Evolutionary conservation across 1,140 invertebrate genomes (phyloP).

Genomic region (Plectus sambesii): DNA sequence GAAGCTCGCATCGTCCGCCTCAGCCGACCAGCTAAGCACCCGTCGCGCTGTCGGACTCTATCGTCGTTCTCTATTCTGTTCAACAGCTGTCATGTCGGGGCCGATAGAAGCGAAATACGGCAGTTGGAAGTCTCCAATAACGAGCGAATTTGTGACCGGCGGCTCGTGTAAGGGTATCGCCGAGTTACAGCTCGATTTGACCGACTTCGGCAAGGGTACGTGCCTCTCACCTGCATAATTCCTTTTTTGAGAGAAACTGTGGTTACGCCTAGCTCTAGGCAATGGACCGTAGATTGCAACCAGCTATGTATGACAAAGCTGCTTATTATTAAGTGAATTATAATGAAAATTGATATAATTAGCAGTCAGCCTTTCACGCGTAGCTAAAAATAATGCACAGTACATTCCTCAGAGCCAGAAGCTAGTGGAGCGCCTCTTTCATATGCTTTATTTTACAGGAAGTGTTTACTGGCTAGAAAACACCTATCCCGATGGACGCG

Average conservation of each 20-base stretch:
- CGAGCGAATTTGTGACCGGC: conserved; percentile 40
- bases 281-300: too few relatives aligned
- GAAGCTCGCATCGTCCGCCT: too few relatives aligned
- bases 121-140: conserved; percentile 45
- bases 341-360: background rate
- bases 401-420: too few relatives aligned
- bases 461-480: conserved; percentile 34
- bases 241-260: conserved; percentile 6
- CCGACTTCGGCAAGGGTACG: conserved; percentile 14
- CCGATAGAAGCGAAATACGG: conserved; percentile 34
- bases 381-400: conserved; percentile 8
- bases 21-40: too few relatives aligned
- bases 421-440: too few relatives aligned
- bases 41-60: too few relatives aligned
- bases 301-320: too few relatives aligned
- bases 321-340: too few relatives aligned
- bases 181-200: conserved; percentile 26
- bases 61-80: conserved; percentile 12
- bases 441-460: too few relatives aligned
- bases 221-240: conserved; percentile 17
- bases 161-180: conserved; percentile 36
- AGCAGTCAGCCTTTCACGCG: background rate
- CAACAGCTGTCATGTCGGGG: conserved; percentile 19
- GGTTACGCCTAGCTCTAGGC: too few relatives aligned
- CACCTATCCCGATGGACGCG: conserved; percentile 22